Base-by-base conservation (phyloP, 2,888 invertebrate species). In the Eristalis tenax region DNA sequence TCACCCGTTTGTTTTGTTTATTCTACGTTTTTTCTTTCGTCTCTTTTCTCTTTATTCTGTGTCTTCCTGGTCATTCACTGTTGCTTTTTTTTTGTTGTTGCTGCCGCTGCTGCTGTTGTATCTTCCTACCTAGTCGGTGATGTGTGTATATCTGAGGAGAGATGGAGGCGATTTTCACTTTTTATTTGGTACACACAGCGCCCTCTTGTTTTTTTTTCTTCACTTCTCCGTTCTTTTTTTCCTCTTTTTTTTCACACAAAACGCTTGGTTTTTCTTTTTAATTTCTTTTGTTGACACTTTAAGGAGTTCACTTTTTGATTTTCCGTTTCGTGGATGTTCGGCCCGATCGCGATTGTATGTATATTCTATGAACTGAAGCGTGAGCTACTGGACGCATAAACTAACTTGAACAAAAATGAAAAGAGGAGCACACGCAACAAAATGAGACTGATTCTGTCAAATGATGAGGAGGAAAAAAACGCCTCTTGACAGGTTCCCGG, bases 141-240 rank as follows among this genome's bases (percentile, higher is more conserved):
- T 82, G 82, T 74, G 64, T 69, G 43, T 59, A 56, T 78, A 63
- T 56, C 64, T 35, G 71, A n/a, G 63, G 66, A 57, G 78, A 83
- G 59, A 64, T 66, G 68, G 73, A 83, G 63, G 68, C 71, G 81
- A 77, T 82, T 86, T 86, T 82, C 82, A 82, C 78, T 86, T 86
- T 82, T 86, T 78, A 65, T 73, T 77, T 70, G 32, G 57, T 71
- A 40, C n/a, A 82, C 73, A 80, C 83, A 86, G 83, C 86, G 83
- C 86, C 86, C 86, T 86, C 77, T 86, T 83, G 78, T 65, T 76
- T 74, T 68, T 69, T 13, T 77, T 63, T 57, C 32, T 64, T 63
- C 59, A 50, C 63, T 68, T 73, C 59, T 57, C 13, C 61, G 32
- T 69, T 66, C 8, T 40, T 50, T 68, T n/a, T n/a, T n/a, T n/a